Evolutionary conservation across 2,888 invertebrate species (phyloP), one percentile per base, ranked within the genome.

Genomic region (Alloscopus bannaensis): DNA sequence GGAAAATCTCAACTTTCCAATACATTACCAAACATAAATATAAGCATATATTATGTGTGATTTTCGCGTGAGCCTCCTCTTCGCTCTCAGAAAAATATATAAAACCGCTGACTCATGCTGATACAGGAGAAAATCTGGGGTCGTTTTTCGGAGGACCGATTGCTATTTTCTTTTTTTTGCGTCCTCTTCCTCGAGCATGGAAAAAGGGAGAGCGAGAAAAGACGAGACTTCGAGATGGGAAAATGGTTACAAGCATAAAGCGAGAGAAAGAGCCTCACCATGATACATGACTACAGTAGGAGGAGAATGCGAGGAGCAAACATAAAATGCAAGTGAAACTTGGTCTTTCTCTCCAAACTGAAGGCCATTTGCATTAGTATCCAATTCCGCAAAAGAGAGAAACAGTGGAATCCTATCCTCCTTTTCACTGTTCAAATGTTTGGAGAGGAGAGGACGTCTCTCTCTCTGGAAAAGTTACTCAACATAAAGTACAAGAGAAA

Each of bases 1-100:
- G 72, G n/a, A 73, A 79, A 79, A 72, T 79, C 79, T 68, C 72
- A 60, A 73, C 72, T 79, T 79, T 79, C 68, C 78, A 66, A 79
- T 79, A 79, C 78, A 79, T 79, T 79, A 68, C 72, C 79, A 68
- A 68, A 62, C 31, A 78, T 59, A 71, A 78, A 78, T 59, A 60
- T 75, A 47, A n/a, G 55, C 57, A 65, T 78, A 59, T 64, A 68
- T 66, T 68, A 59, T 22, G 36, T 26, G 50, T 45, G 60, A 76
- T 76, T 66, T 76, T 26, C 22, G 50, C 36, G 20, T 28, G 22
- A 42, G n/a, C n/a, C 26, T 20, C 40, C 40, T 55, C 40, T 55
- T 62, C 52, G 60, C 31, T 62, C 57, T 29, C n/a, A n/a, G n/a
- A n/a, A n/a, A n/a, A n/a, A n/a, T n/a, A n/a, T n/a, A 28, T 70